A percentile compares a stretch with the other conserved stretches of the same genome.
These are phyloP conservation scores for Frankliniella intonsa DNA, from an alignment of 2,888 invertebrate genomes.

Conservation along the genomic window DNA sequence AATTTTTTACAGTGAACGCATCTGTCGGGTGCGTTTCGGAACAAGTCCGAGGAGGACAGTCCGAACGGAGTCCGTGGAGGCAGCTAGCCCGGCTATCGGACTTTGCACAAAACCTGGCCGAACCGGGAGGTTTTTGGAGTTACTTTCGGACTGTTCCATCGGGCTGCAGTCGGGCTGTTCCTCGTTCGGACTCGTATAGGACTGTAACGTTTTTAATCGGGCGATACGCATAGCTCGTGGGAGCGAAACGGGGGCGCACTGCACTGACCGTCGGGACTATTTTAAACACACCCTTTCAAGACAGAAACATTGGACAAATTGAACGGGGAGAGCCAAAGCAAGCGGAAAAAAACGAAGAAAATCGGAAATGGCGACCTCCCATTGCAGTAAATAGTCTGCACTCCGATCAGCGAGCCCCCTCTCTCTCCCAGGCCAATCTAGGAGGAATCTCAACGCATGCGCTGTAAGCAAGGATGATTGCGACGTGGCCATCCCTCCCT, in stretches of 20 bases:
- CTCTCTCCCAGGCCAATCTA: constrained; percentile 12
- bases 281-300: neutral
- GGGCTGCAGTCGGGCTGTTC: no score
- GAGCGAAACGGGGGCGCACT: neutral
- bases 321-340: neutral
- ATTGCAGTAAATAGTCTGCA: constrained; percentile 19
- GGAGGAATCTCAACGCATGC: constrained; percentile 14
- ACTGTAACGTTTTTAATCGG: no score
- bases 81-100: no score
- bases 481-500: neutral
- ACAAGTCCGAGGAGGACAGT: no score
- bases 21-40: no score
- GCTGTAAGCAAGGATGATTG: constrained; percentile 18
- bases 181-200: no score
- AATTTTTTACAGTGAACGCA: no score
- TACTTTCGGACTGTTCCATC: no score
- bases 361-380: neutral
- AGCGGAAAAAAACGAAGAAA: neutral
- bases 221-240: no score
- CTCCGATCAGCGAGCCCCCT: neutral
- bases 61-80: no score
- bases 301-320: neutral
- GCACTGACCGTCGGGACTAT: neutral
- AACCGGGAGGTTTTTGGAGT: no score
- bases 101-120: no score